Base-by-base conservation (phyloP, 2,113 vertebrate genomes). In the Axis porcinus region DNA sequence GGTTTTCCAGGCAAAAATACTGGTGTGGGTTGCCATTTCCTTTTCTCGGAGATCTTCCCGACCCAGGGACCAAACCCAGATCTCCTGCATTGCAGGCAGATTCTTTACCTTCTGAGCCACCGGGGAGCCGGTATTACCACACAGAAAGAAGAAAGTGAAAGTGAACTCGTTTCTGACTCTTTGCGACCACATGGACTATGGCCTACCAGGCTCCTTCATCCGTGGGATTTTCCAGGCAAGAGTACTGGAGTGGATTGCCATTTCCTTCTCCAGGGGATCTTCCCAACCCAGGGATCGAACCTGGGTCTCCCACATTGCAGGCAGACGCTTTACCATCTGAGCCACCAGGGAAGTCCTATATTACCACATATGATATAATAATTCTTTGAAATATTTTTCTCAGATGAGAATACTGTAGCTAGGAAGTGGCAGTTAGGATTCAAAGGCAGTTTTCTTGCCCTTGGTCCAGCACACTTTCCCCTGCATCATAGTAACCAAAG, bases 231-330 rank as follows among this genome's bases (percentile, higher is more conserved):
- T 40, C 67, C n/a, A 74, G n/a, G 67, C 19, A 74, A 40, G n/a
- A 40, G 5, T 40, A 23, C n/a, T 74, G 10, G 67, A 74, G 19
- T 74, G n/a, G 67, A 36, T 23, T 40, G 19, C 6, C n/a, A 74
- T 74, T 74, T 23, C 67, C n/a, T 74, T 12, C n/a, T 74, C 67
- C 67, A 74, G n/a, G 9, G 19, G n/a, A 23, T 74, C n/a, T 74
- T 74, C 67, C 12, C n/a, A 74, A 74, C 67, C 16, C n/a, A 23
- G n/a, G n/a, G 67, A 40, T 40, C 0, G 10, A 74, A 74, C 67
- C 19, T 2, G 0, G 19, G n/a, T 13, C 67, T 40, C 67, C 19
- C 5, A 0, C 19, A 74, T 13, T 74, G 67, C 10, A 74, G 19
- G 67, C 67, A 40, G 67, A 74, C 0, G 0, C 67, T 74, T 40